These are phyloP conservation scores for Forpus xanthops DNA, from an alignment of 2,797 vertebrate genomes.

Conservation along the genomic window DNA sequence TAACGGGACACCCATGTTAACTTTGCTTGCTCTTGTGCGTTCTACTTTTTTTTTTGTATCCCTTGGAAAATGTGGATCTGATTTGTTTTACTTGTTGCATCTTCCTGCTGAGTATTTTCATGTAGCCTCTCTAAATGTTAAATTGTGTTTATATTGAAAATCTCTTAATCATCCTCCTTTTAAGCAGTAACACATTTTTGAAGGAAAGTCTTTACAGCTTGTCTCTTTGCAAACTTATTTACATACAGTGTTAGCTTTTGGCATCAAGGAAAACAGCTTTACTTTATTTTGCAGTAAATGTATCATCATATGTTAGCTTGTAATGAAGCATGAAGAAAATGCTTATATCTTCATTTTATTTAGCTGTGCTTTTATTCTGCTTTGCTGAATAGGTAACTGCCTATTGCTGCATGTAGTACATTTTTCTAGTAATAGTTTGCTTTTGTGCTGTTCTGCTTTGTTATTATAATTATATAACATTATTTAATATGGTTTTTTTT, in stretches of 20 bases:
- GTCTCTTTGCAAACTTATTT: constrained; percentile 61
- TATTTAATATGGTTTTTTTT: constrained; percentile 14
- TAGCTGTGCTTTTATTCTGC: constrained; percentile 59
- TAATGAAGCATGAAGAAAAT: constrained; percentile 76
- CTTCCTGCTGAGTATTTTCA: constrained; percentile 70
- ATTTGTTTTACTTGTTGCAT: constrained; percentile 74
- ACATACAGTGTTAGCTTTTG: constrained; percentile 54
- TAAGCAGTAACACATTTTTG: constrained; percentile 60
- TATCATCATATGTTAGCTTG: constrained; percentile 70
- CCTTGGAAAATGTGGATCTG: constrained; percentile 66
- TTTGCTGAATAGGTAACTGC: constrained; percentile 47
- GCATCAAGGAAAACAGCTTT: constrained; percentile 60
- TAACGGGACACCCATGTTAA: constrained; percentile 82
- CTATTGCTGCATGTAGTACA: constrained; percentile 74
- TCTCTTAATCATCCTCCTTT: constrained; percentile 43
- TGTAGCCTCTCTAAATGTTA: constrained; percentile 52
- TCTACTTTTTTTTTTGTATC: constrained; percentile 55
- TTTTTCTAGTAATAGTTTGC: neutral
- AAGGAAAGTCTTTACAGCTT: constrained; percentile 58
- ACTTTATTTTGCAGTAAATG: constrained; percentile 66
- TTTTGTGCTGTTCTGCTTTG: constrained; percentile 19
- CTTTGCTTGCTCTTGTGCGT: constrained; percentile 78
- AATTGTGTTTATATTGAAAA: constrained; percentile 49
- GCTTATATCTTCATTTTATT: constrained; percentile 59
- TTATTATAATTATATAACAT: neutral